Evolutionary conservation across 2,797 vertebrate species (phyloP).

Genomic region (Novumbra hubbsi): DNA sequence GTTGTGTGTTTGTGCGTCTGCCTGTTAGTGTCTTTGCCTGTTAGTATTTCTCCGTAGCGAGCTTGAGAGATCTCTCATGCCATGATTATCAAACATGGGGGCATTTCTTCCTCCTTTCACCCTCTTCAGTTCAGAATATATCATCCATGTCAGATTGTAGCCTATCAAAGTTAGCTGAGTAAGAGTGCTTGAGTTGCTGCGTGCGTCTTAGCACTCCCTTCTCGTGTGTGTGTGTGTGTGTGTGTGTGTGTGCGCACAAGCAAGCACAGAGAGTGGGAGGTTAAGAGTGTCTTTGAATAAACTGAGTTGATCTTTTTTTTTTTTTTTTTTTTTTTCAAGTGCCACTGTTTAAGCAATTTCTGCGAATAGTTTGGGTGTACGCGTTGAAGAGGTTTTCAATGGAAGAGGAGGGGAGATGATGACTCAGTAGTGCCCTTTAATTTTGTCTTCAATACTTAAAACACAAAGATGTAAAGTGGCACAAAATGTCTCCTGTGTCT

Average conservation of each 20-base stretch:
- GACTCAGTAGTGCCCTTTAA: neutral
- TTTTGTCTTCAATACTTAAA: neutral
- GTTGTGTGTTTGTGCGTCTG: neutral
- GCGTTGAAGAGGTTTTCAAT: conserved; percentile 50
- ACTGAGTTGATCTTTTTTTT: conserved; percentile 63
- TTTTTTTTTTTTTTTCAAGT: conserved; percentile 50
- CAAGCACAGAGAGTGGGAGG: conserved; percentile 43
- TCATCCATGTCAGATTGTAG: conserved; percentile 60
- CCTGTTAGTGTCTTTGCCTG: conserved; percentile 18
- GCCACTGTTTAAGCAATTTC: conserved; percentile 41
- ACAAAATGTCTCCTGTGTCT: too few species aligned
- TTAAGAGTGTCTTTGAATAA: conserved; percentile 77
- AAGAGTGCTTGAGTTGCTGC: conserved; percentile 74
- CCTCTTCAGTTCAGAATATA: conserved; percentile 40
- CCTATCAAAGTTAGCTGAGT: conserved; percentile 62
- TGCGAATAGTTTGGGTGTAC: conserved; percentile 56
- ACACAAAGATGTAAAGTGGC: too few species aligned
- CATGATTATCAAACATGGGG: conserved; percentile 54
- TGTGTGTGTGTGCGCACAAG: conserved; percentile 54
- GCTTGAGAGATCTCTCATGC: conserved; percentile 50
- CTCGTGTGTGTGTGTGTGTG: conserved; percentile 65
- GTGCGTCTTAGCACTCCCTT: conserved; percentile 68
- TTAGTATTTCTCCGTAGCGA: conserved; percentile 29
- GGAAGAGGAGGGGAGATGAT: conserved; percentile 35
- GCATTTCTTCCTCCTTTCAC: conserved; percentile 37